Evolutionary conservation across 1,140 invertebrate species (phyloP), one percentile per base, ranked within the genome.

Genomic region (Panonychus citri): DNA sequence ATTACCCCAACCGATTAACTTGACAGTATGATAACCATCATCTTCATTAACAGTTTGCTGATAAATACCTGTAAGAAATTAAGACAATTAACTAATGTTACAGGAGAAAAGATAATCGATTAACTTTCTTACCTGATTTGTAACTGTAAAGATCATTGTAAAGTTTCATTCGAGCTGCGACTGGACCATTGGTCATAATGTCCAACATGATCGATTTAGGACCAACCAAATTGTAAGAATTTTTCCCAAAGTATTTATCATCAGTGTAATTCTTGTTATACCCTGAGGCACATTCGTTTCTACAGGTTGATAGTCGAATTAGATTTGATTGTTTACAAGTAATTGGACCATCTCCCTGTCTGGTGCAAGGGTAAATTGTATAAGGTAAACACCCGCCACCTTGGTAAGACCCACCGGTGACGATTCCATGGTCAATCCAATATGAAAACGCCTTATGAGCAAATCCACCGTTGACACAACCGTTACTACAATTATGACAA

Each of bases 101-200:
- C n/a, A n/a, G n/a, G n/a, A n/a, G n/a, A n/a, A n/a, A n/a, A n/a
- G n/a, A n/a, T n/a, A n/a, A n/a, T n/a, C n/a, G n/a, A n/a, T n/a
- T n/a, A n/a, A n/a, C n/a, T n/a, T 7, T 10, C 37, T 39, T 7
- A 79, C 81, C 83, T 56, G 74, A 75, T 71, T 89, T 89, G 71
- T 94, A 94, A 37, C 74, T 69, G 1, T 85, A 69, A 64, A 94
- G 81, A 72, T 94, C 89, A 51, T 76, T 76, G 66, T 87, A 94
- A 13, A 94, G 87, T 1, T 80, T 81, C 64, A 93, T 90, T 39
- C 83, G 84, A 1, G 75, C 86, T 72, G 91, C 87, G 1, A 94
- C 83, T 4, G 89, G 89, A 17, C 89, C 89, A 69, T 91, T 85
- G 19, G 71, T 80, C 70, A 79, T 78, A 42, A 94, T 79, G 70